phyloP scores from a whole-genome alignment of 2,888 invertebrate genomes.

The Ptycholaimellus sp. region DNA sequence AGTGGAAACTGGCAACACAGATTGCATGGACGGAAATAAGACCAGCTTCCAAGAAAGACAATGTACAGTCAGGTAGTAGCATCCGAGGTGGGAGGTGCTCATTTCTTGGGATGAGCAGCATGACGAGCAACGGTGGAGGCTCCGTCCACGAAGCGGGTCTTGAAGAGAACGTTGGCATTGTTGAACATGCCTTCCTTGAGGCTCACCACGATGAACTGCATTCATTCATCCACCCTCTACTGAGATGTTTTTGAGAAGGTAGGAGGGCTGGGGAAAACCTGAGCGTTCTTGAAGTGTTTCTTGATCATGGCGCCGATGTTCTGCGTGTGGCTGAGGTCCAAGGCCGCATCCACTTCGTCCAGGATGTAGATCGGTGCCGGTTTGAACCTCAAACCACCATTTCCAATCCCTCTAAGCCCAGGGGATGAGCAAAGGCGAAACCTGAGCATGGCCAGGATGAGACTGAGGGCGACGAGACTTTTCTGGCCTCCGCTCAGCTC shows the following conservation, averaged over 20 bases:
- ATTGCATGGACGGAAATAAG: no score
- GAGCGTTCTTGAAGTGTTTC: slow-evolving; percentile 61
- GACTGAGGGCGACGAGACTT: slow-evolving; percentile 70
- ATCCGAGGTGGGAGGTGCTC: no score
- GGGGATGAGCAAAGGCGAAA: no score
- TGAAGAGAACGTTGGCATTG: slow-evolving; percentile 87
- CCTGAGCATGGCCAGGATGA: slow-evolving; percentile 78
- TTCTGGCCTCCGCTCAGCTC: slow-evolving; percentile 67
- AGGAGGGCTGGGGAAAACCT: slow-evolving; percentile 32
- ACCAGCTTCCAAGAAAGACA: no score
- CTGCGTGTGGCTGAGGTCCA: slow-evolving; percentile 90
- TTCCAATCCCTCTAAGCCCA: no score
- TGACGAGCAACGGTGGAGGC: slow-evolving; percentile 51
- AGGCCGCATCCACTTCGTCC: slow-evolving; percentile 93
- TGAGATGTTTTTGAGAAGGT: slow-evolving; percentile 2
- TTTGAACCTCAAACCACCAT: no score
- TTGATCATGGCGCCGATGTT: slow-evolving; percentile 89
- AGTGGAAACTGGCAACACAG: no score
- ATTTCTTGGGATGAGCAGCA: no score
- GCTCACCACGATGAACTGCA: slow-evolving; percentile 80
- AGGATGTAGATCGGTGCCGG: slow-evolving; percentile 94
- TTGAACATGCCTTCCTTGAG: slow-evolving; percentile 98
- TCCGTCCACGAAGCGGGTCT: slow-evolving; percentile 78
- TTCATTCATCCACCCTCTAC: background rate
- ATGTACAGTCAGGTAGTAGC: no score